Conservation (phyloP, 2,888 invertebrate genomes). For the Petrolisthes cinctipes region DNA sequence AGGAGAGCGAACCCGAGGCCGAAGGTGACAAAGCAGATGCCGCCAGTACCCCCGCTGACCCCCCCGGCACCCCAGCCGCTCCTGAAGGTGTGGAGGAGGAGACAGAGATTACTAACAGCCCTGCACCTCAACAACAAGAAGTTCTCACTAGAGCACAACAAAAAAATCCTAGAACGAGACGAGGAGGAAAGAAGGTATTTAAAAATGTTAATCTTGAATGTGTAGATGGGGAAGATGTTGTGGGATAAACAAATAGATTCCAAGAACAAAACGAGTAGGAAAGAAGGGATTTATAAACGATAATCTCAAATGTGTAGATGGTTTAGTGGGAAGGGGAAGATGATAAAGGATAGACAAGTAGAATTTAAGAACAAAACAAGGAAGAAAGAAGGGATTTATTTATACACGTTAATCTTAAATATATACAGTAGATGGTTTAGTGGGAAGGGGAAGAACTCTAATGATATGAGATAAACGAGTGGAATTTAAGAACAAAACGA, state of each 20-base stretch:
- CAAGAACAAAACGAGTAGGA: too few relatives aligned
- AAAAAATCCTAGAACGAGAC: conserved; percentile 56
- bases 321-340: not conserved
- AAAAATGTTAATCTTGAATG: too few relatives aligned
- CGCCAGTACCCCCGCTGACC: not conserved
- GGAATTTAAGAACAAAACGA: conserved; percentile 51
- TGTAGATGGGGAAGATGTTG: too few relatives aligned
- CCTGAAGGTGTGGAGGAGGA: conserved; percentile 16
- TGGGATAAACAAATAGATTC: too few relatives aligned
- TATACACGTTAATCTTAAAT: too few relatives aligned
- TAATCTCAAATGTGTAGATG: too few relatives aligned
- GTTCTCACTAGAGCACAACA: conserved; percentile 50
- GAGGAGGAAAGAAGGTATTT: conserved; percentile 56
- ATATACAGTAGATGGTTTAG: too few relatives aligned
- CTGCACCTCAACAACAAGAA: conserved; percentile 27
- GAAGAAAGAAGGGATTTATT: conserved; percentile 56
- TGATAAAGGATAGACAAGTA: not conserved
- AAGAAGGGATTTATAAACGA: too few relatives aligned
- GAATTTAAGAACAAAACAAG: conserved; percentile 52
- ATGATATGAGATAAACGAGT: too few relatives aligned
- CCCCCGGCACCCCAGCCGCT: not conserved
- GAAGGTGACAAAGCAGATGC: not conserved
- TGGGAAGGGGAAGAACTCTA: too few relatives aligned
- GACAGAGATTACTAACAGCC: conserved; percentile 30
- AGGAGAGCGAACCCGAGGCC: conserved; percentile 34